A percentile compares a stretch with the other conserved stretches of the same genome.
Evolutionary conservation across 2,113 vertebrate genomes (phyloP).

Genomic region (Ceuthmochares aereus): DNA sequence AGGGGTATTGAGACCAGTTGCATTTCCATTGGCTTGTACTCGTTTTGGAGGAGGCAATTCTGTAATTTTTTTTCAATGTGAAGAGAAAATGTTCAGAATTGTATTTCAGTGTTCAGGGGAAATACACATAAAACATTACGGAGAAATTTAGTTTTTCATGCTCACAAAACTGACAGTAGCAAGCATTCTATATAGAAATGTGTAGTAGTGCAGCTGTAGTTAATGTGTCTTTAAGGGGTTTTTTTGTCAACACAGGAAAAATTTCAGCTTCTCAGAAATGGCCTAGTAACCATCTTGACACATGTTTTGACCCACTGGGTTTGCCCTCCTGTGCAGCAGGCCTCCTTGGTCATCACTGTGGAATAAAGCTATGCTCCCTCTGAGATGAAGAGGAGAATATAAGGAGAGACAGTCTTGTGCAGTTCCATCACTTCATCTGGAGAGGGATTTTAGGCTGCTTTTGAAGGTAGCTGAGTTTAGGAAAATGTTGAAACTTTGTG

Average conservation of each 20-base stretch:
- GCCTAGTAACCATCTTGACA: neutral
- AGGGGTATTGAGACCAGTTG: neutral
- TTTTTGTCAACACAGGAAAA: neutral
- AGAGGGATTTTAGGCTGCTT: neutral
- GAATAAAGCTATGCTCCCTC: neutral
- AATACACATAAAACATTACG: neutral
- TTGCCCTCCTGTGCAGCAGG: neutral
- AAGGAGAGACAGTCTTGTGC: neutral
- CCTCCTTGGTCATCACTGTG: accelerated
- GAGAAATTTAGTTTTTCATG: neutral
- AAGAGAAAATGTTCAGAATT: neutral
- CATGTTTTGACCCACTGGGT: accelerated
- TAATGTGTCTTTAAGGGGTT: neutral
- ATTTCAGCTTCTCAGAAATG: neutral
- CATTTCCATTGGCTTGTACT: neutral
- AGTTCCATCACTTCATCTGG: neutral
- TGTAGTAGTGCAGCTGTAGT: neutral
- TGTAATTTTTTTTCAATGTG: neutral
- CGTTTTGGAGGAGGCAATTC: neutral
- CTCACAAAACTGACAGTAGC: neutral
- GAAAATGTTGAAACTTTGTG: neutral
- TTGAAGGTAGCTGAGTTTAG: neutral
- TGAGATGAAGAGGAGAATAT: neutral
- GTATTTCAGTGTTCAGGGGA: neutral
- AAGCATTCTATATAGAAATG: neutral